Conservation (phyloP, 2,888 invertebrate species). For the Chrysina gloriosa region DNA sequence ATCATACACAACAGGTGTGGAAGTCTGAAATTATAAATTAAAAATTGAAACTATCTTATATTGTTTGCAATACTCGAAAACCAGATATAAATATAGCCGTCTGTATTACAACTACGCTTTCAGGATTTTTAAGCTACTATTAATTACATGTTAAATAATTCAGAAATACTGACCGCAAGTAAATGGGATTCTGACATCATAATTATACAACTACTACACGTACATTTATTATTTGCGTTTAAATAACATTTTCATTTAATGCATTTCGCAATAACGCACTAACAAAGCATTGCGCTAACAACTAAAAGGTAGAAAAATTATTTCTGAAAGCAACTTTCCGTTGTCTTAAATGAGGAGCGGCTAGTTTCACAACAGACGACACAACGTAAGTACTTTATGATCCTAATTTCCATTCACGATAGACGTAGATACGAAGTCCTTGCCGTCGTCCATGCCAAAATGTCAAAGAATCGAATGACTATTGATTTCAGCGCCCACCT, state of each 20-base stretch:
- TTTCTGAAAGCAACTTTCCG: conserved; percentile 7
- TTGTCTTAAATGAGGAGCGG: conserved; percentile 18
- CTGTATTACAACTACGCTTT: no score
- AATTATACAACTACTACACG: neutral
- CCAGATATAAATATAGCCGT: no score
- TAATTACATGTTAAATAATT: no score
- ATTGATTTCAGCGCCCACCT: conserved; percentile 31
- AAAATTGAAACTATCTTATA: no score
- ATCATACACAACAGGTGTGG: no score
- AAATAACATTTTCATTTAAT: neutral
- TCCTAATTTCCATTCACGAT: conserved; percentile 7
- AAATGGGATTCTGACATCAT: neutral
- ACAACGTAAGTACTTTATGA: neutral
- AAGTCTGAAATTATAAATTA: no score
- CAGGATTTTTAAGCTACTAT: no score
- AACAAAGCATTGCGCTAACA: conserved; percentile 9
- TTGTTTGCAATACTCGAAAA: no score
- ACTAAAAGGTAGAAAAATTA: conserved; percentile 12
- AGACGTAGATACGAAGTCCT: neutral
- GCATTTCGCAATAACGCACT: conserved; percentile 12
- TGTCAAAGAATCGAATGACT: conserved; percentile 27
- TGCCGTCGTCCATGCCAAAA: conserved; percentile 8
- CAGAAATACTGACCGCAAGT: no score
- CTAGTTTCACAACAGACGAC: conserved; percentile 1
- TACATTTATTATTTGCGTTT: neutral